Conservation (phyloP, 2,113 vertebrate species). For the Equus quagga region DNA sequence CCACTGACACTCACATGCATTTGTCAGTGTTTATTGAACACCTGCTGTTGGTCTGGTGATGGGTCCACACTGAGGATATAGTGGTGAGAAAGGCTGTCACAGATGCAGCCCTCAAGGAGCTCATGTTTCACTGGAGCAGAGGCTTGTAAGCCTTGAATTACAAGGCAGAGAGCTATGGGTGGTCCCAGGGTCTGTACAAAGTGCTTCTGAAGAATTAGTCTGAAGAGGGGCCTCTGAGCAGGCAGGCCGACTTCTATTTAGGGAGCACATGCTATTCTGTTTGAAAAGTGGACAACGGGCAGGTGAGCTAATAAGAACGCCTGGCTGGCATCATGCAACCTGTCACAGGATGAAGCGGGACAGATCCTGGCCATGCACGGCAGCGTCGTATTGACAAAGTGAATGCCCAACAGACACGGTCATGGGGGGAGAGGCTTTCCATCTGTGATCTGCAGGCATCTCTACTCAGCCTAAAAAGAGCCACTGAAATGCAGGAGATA, state of each 20-base stretch:
- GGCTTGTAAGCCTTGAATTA: background rate
- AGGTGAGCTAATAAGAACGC: background rate
- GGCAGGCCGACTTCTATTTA: background rate
- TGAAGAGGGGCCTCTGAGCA: background rate
- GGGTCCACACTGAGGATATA: background rate
- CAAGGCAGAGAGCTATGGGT: background rate
- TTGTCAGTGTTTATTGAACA: background rate
- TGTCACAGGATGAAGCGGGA: background rate
- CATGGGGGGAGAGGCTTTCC: background rate
- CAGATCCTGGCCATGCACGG: background rate
- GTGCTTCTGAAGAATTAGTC: background rate
- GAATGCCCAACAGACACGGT: background rate
- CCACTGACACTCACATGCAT: too few species aligned
- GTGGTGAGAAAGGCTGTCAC: background rate
- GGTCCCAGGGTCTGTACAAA: background rate
- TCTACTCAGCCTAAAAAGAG: background rate
- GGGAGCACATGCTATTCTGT: background rate
- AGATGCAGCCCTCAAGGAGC: rapidly evolving
- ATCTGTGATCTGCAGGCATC: background rate
- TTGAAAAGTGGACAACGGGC: background rate
- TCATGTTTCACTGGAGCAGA: background rate
- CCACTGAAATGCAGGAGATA: background rate
- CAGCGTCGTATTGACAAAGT: background rate
- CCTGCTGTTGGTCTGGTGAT: background rate
- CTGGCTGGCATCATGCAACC: background rate